phyloP scores from a whole-genome alignment of 1,140 invertebrate species.

The Zaprionus vittiger region DNA sequence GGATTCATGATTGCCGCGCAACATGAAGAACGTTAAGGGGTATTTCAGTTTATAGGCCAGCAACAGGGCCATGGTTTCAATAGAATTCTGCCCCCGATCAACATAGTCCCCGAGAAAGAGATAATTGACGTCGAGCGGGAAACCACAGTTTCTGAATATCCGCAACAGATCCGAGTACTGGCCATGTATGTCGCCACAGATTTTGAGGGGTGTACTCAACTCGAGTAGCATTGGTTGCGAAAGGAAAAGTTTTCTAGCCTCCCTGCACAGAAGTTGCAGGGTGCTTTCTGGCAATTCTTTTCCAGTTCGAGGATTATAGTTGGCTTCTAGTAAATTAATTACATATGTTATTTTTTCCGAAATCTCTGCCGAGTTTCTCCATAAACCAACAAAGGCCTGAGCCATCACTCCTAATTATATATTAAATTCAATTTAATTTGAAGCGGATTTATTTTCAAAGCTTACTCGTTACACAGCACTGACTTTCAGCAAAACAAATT shows the following conservation, averaged over 20 bases:
- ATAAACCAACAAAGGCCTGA: background rate
- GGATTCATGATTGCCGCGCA: constrained; percentile 42
- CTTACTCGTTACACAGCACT: constrained; percentile 22
- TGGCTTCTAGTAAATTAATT: background rate
- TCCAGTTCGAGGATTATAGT: background rate
- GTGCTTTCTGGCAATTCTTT: background rate
- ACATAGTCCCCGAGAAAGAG: constrained; percentile 42
- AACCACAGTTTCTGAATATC: constrained; percentile 27
- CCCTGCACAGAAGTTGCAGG: background rate
- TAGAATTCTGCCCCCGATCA: constrained; percentile 20
- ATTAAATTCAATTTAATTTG: constrained; percentile 1
- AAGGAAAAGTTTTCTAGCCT: constrained; percentile 14
- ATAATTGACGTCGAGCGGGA: constrained; percentile 15
- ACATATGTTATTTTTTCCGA: background rate
- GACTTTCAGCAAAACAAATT: background rate
- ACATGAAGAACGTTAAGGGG: constrained; percentile 18
- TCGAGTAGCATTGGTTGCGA: constrained; percentile 31
- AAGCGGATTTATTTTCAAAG: constrained; percentile 3
- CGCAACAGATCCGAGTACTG: constrained; percentile 33
- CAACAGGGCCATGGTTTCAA: constrained; percentile 26
- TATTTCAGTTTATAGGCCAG: constrained; percentile 39
- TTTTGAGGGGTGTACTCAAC: constrained; percentile 20
- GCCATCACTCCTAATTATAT: constrained; percentile 18
- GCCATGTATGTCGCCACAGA: constrained; percentile 41
- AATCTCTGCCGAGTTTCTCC: background rate